A percentile compares a stretch with the other conserved stretches of the same genome.
Evolutionary conservation across 2,797 vertebrate species (phyloP).

Genomic region (Sylvia borin): DNA sequence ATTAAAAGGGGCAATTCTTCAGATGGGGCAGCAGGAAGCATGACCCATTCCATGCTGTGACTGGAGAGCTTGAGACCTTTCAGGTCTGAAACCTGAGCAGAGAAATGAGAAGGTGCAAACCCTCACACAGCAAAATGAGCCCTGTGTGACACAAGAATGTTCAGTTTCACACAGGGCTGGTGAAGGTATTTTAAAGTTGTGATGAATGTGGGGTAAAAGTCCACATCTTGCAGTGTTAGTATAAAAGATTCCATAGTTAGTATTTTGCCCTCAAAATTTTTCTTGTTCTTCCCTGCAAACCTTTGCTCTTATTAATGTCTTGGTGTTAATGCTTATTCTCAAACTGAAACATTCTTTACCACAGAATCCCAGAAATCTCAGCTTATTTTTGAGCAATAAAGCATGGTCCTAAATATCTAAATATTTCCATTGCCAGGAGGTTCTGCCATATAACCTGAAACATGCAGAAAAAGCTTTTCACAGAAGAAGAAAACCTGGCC

Average conservation of each 20-base stretch:
- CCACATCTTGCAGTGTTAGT: background rate
- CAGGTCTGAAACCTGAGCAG: conserved; percentile 48
- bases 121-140: background rate
- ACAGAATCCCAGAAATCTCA: background rate
- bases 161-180: background rate
- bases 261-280: background rate
- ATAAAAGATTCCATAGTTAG: background rate
- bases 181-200: background rate
- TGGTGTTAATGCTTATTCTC: background rate
- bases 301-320: background rate
- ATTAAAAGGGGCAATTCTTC: conserved; percentile 18
- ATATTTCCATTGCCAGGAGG: background rate
- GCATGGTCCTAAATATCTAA: background rate
- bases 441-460: background rate
- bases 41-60: conserved; percentile 12
- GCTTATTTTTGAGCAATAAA: background rate
- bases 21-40: conserved; percentile 5
- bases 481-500: background rate
- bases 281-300: background rate
- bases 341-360: background rate
- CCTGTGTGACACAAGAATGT: background rate
- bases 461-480: background rate
- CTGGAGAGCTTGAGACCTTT: background rate
- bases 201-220: background rate
- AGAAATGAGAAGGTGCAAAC: conserved; percentile 29